Conservation (phyloP, 2,113 vertebrate genomes). For the Gadus chalcogrammus region DNA sequence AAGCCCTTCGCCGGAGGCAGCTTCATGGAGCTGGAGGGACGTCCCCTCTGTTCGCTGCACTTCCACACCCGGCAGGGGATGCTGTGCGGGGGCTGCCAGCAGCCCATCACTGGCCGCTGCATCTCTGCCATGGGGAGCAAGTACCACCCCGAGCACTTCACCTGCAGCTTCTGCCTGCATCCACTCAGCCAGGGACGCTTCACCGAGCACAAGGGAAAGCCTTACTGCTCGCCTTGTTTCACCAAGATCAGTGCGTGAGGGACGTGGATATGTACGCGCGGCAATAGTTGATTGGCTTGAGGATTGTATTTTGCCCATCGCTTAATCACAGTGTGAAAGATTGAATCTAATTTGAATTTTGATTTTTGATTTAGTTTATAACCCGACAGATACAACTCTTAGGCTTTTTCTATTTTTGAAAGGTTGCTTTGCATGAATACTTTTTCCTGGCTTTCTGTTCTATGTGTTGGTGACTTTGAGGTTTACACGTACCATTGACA, state of each 20-base stretch:
- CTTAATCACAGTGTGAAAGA: no score
- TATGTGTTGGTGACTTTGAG: no score
- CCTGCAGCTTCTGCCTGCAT: slow-evolving; percentile 83
- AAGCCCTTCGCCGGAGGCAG: slow-evolving; percentile 69
- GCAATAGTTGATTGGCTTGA: no score
- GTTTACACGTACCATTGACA: no score
- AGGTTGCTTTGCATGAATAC: no score
- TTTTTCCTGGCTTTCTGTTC: no score
- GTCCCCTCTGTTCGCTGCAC: slow-evolving; percentile 82
- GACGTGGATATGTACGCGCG: neutral
- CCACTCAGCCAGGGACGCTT: slow-evolving; percentile 85
- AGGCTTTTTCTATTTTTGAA: no score
- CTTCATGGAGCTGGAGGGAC: slow-evolving; percentile 84
- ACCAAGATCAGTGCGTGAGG: slow-evolving; percentile 77
- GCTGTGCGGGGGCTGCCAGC: slow-evolving; percentile 75
- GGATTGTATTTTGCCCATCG: no score
- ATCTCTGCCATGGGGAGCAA: slow-evolving; percentile 75
- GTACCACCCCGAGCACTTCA: slow-evolving; percentile 92
- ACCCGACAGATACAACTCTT: no score
- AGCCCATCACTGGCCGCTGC: slow-evolving; percentile 80
- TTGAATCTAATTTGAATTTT: no score
- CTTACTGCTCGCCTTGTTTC: slow-evolving; percentile 80
- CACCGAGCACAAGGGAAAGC: slow-evolving; percentile 74
- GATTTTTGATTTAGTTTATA: no score
- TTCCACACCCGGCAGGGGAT: slow-evolving; percentile 82